A percentile compares a stretch with the other conserved stretches of the same genome.
phyloP scores from a whole-genome alignment of 2,113 vertebrate genomes.

The Stigmatopora argus region DNA sequence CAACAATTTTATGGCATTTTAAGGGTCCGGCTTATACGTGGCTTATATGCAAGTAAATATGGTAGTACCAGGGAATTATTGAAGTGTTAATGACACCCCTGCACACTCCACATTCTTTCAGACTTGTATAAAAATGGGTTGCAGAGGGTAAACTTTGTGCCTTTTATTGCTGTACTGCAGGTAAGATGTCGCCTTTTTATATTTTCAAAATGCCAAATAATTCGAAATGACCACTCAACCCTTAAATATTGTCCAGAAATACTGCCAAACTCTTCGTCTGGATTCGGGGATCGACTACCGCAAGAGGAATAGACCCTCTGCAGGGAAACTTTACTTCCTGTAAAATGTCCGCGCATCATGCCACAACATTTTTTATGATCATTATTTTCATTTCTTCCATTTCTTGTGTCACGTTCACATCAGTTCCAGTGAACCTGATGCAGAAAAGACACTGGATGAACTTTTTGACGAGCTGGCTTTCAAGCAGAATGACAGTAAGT shows the following conservation, averaged over 20 bases:
- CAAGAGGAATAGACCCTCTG: constrained; percentile 78
- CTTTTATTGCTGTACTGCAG: constrained; percentile 93
- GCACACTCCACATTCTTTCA: constrained; percentile 62
- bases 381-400: background rate
- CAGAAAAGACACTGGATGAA: constrained; percentile 84
- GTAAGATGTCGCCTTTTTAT: constrained; percentile 61
- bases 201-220: background rate
- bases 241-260: constrained; percentile 67
- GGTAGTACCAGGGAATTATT: too few relatives aligned
- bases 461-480: constrained; percentile 98
- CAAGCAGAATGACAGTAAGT: constrained; percentile 98
- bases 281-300: constrained; percentile 96
- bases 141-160: constrained; percentile 96
- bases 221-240: background rate
- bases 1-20: too few relatives aligned
- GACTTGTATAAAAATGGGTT: constrained; percentile 98
- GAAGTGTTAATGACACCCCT: background rate
- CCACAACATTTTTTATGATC: background rate
- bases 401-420: constrained; percentile 16
- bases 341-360: constrained; percentile 63
- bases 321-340: constrained; percentile 93
- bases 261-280: constrained; percentile 83
- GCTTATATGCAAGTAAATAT: too few relatives aligned
- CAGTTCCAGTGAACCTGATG: constrained; percentile 91
- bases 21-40: too few relatives aligned